Conservation (phyloP, 1,140 invertebrate species). For the Drosophila trapezifrons region DNA sequence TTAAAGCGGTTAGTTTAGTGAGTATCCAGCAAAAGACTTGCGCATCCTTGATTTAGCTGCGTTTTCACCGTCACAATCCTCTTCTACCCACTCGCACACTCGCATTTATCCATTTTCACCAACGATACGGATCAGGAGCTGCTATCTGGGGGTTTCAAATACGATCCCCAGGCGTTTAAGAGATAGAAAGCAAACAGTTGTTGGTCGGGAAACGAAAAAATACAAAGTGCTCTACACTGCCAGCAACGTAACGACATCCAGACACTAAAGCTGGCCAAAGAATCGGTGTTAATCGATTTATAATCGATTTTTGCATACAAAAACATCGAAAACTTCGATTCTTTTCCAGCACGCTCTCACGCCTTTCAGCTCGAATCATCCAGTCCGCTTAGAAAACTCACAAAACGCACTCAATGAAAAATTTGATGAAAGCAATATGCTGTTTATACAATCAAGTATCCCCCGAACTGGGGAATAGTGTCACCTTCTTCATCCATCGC, state of each 20-base stretch:
- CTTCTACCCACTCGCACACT: constrained; percentile 4
- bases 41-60: constrained; percentile 63
- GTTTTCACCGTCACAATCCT: constrained; percentile 30
- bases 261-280: background rate
- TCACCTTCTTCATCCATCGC: constrained; percentile 29
- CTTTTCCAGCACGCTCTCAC: constrained; percentile 2
- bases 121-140: constrained; percentile 21
- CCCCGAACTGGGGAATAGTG: constrained; percentile 8
- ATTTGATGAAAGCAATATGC: constrained; percentile 65
- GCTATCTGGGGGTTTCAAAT: background rate
- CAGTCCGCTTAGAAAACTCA: constrained; percentile 6
- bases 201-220: constrained; percentile 25
- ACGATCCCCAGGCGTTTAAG: background rate
- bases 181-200: constrained; percentile 5
- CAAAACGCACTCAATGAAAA: background rate
- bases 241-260: constrained; percentile 29
- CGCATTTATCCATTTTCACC: constrained; percentile 30
- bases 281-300: background rate
- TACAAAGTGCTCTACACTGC: constrained; percentile 40
- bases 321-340: no score
- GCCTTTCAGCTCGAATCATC: constrained; percentile 7
- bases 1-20: constrained; percentile 45
- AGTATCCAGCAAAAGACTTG: constrained; percentile 72
- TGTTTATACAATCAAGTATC: constrained; percentile 71
- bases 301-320: background rate